These are phyloP conservation scores for Dromococcyx pavoninus DNA, from an alignment of 2,797 vertebrate genomes.

Conservation along the genomic window DNA sequence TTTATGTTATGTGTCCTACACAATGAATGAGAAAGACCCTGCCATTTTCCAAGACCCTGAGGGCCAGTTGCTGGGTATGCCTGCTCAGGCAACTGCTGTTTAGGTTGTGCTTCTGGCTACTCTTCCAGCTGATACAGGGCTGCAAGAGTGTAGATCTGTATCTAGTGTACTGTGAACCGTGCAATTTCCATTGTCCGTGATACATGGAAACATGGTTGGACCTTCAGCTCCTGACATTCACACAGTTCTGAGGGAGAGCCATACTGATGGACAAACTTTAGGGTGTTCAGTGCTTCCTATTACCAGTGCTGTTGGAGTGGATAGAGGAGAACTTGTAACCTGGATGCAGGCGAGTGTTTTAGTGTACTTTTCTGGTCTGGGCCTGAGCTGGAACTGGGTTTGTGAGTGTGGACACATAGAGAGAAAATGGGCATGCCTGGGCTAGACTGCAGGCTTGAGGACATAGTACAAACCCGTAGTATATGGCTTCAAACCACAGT, in stretches of 20 bases:
- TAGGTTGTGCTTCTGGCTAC: background rate
- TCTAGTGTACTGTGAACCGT: fast-evolving
- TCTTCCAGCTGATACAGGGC: background rate
- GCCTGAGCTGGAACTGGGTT: background rate
- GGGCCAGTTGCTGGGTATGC: background rate
- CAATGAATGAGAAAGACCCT: fast-evolving
- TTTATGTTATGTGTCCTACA: too few relatives aligned
- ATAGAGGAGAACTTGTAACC: background rate
- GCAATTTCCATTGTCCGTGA: fast-evolving
- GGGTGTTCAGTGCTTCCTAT: fast-evolving
- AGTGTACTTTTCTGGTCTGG: background rate
- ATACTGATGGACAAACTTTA: background rate
- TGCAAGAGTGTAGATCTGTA: background rate
- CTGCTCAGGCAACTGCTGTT: background rate
- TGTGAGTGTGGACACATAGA: background rate
- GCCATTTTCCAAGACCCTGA: background rate
- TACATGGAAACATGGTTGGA: fast-evolving
- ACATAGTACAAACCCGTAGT: background rate
- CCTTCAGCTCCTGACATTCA: background rate
- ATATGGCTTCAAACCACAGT: background rate
- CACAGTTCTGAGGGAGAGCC: background rate
- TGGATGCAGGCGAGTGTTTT: background rate
- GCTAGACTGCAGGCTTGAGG: background rate
- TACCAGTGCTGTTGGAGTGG: background rate
- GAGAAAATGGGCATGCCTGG: background rate